Percentiles rank a stretch among this genome's conserved stretches.
phyloP scores from a whole-genome alignment of 2,888 invertebrate genomes.

The Agrochola circellaris region DNA sequence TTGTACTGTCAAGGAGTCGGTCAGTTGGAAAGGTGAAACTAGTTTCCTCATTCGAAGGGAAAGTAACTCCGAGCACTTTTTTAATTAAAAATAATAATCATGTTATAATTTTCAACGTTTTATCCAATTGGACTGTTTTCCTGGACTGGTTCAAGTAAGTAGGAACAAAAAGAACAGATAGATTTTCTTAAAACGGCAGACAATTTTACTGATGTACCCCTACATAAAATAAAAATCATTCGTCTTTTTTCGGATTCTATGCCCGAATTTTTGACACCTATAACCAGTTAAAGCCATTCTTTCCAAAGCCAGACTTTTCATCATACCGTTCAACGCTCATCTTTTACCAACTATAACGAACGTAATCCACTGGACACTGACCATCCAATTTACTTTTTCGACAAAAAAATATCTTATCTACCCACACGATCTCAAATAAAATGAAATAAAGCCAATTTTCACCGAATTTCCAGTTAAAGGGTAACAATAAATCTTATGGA shows the following conservation, averaged over 20 bases:
- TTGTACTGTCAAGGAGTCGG: background rate
- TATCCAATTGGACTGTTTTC: background rate
- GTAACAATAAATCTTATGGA: constrained; percentile 76
- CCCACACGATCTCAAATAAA: constrained; percentile 69
- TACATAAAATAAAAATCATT: background rate
- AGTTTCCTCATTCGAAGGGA: too few relatives aligned
- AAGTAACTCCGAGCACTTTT: too few relatives aligned
- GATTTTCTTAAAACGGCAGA: background rate
- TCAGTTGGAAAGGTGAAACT: background rate
- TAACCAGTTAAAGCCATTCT: too few relatives aligned
- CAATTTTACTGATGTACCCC: background rate
- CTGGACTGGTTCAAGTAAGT: background rate
- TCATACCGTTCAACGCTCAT: background rate
- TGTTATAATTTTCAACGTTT: background rate
- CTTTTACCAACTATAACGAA: constrained; percentile 2
- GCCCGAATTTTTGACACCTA: background rate
- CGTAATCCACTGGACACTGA: constrained; percentile 14
- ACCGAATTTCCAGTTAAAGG: constrained; percentile 76
- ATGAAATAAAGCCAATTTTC: constrained; percentile 77
- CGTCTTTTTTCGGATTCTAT: background rate
- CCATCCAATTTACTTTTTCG: constrained; percentile 48
- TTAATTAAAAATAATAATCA: too few relatives aligned
- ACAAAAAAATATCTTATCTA: constrained; percentile 59
- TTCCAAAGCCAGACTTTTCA: background rate
- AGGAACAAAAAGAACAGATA: background rate